phyloP scores from a whole-genome alignment of 2,113 vertebrate species.

The Ovis aries region ARS-UI_Ramb_v3.0 NC_056058.1:49641501-49642000 shows the following conservation, averaged over 20 bases:
- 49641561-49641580: not conserved
- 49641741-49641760: not conserved
- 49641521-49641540: not conserved
- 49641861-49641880: not conserved
- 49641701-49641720: not conserved
- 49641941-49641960: not conserved
- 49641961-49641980: not conserved
- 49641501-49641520: not conserved
- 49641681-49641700: not conserved
- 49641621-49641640: not conserved
- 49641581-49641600: not conserved
- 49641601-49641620: not conserved
- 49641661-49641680: not conserved
- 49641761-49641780: not conserved
- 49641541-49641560: not conserved
- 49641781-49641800: not conserved
- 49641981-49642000: not conserved
- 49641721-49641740: not conserved
- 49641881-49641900: not conserved
- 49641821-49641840: not conserved
- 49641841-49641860: not conserved
- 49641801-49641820: not conserved
- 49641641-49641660: not conserved
- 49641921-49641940: not conserved
- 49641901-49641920: not conserved